Base-by-base conservation (phyloP, 35 echinoderm and acorn worm species). In the Anneissia japonica region DNA sequence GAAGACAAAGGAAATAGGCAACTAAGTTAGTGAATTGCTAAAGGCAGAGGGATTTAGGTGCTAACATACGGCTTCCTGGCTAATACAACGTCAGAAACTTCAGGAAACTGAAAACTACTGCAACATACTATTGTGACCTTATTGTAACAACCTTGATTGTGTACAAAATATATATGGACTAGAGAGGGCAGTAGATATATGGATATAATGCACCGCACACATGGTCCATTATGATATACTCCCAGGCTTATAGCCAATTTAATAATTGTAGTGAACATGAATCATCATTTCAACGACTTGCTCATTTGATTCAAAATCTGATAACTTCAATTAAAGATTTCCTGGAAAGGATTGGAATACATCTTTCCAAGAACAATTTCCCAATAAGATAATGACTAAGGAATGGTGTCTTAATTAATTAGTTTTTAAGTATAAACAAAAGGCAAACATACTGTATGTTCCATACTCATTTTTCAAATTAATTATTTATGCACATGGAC, bases 321-420 rank as follows among this genome's bases (percentile, higher is more conserved):
- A 64, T 64, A 64, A 64, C 51, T 64, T 64, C 51, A 64, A 64
- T 64, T 64, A 64, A 64, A 64, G 51, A 64, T 64, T 64, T 64
- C 51, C 51, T 64, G 7, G 2, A 64, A 64, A 12, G 21, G 1
- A 26, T 64, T 64, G 11, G 1, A 26, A 64, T 16, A 16, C 5
- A 2, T 64, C 51, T 64, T 64, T 26, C 7, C 51, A 9, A 2
- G 51, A 64, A 64, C 10, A 64, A 64, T 9, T 64, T 64, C 51
- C 51, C 11, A 9, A 43, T 14, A 43, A 43, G 14, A 64, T 19
- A 16, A 23, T 64, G 7, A 64, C 51, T 64, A 16, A 64, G 5
- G 21, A 64, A 9, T 64, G 51, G 51, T 64, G 14, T 43, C 14
- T 14, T 43, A 6, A 6, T 43, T 19, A 64, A 64, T 64, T 64